Evolutionary conservation across 1,140 invertebrate species (phyloP).

Genomic region (Panagrolaimus sp.): DNA sequence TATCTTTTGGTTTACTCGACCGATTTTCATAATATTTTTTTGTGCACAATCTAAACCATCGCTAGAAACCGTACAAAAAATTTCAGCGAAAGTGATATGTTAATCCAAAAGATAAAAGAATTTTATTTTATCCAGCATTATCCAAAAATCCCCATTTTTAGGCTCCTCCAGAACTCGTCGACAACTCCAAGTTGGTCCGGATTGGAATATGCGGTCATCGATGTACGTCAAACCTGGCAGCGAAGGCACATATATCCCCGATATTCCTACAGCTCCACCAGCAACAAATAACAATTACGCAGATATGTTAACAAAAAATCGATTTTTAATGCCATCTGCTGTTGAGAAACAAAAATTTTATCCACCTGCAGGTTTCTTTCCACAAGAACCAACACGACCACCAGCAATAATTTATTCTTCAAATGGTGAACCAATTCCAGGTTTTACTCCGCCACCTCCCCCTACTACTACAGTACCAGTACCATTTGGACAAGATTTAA

Average conservation of each 20-base stretch:
- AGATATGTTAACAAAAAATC: constrained; percentile 8
- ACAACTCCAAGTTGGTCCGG: neutral
- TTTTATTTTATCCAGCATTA: too few relatives aligned
- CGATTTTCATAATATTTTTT: too few relatives aligned
- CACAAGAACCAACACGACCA: neutral
- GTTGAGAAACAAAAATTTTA: neutral
- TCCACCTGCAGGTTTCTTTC: constrained; percentile 3
- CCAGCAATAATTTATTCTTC: neutral
- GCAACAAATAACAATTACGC: neutral
- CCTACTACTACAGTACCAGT: neutral
- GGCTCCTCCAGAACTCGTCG: neutral
- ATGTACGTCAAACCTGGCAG: neutral
- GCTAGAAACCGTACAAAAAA: too few relatives aligned
- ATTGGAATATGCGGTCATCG: neutral
- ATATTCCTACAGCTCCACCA: neutral
- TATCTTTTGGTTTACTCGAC: too few relatives aligned
- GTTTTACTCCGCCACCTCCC: neutral
- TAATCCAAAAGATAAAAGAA: too few relatives aligned
- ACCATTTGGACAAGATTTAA: neutral
- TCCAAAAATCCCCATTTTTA: neutral
- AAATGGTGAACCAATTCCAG: neutral
- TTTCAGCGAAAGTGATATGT: too few relatives aligned
- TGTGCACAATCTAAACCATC: too few relatives aligned
- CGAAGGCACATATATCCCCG: neutral
- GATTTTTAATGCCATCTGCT: neutral